phyloP scores from a whole-genome alignment of 2,797 vertebrate genomes.

The Sus cebifrons region DNA sequence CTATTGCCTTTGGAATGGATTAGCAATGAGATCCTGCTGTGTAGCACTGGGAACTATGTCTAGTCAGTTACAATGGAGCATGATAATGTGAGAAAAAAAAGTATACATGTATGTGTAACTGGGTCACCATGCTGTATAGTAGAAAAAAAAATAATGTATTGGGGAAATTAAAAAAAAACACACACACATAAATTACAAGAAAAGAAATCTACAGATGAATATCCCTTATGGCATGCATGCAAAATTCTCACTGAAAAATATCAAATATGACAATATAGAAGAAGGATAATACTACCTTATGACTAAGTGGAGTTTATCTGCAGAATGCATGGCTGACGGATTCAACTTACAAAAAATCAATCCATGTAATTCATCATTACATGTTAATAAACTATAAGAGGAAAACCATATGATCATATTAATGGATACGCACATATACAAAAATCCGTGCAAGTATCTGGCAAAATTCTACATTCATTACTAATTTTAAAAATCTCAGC shows the following conservation, averaged over 20 bases:
- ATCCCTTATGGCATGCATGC: neutral
- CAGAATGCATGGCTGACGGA: neutral
- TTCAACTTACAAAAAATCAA: slow-evolving; percentile 16
- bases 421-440: neutral
- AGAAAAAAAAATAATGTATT: too few species aligned
- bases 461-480: slow-evolving; percentile 13
- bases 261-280: neutral
- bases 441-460: neutral
- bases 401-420: neutral
- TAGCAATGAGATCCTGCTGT: too few species aligned
- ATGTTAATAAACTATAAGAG: neutral
- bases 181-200: neutral
- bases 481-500: neutral
- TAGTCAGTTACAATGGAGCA: too few species aligned
- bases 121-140: too few species aligned
- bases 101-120: too few species aligned
- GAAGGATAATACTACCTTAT: neutral
- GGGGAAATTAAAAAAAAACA: neutral
- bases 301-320: neutral
- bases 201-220: neutral
- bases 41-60: too few species aligned
- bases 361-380: neutral
- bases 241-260: slow-evolving; percentile 27
- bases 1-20: too few species aligned
- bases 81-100: too few species aligned